A percentile compares a stretch with the other conserved stretches of the same genome.
Conservation (phyloP, 2,113 vertebrate genomes). For the Capra hircus region DNA sequence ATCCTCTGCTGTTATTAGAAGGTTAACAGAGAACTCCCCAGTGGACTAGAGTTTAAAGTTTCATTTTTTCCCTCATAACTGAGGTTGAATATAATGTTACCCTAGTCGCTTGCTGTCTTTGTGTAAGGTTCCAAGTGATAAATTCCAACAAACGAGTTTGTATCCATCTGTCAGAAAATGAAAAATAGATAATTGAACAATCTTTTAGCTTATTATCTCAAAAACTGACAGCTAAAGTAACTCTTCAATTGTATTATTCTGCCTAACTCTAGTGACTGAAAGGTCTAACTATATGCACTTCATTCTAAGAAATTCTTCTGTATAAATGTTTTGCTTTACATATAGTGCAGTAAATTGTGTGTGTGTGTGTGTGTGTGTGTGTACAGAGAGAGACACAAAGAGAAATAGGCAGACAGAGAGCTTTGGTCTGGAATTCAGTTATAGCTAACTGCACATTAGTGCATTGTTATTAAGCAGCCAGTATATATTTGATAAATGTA, state of each 20-base stretch:
- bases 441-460: not conserved
- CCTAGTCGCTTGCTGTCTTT: not conserved
- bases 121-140: not conserved
- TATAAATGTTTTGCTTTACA: slow-evolving; percentile 6
- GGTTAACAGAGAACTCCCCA: not conserved
- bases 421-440: not conserved
- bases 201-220: not conserved
- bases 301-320: not conserved
- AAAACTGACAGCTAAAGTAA: not conserved
- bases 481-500: not conserved
- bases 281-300: not conserved
- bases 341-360: not conserved
- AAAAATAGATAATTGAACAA: not conserved
- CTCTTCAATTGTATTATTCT: not conserved
- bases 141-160: slow-evolving; percentile 1
- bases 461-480: not conserved
- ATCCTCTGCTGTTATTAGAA: not conserved
- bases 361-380: not conserved
- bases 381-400: not conserved
- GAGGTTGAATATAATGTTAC: not conserved
- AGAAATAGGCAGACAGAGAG: not conserved
- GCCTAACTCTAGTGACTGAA: not conserved
- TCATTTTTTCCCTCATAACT: not conserved
- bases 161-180: slow-evolving; percentile 3
- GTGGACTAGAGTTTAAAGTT: not conserved